A percentile compares a stretch with the other conserved stretches of the same genome.
phyloP scores from a whole-genome alignment of 2,797 vertebrate species.

The Hippocampus kuda region DNA sequence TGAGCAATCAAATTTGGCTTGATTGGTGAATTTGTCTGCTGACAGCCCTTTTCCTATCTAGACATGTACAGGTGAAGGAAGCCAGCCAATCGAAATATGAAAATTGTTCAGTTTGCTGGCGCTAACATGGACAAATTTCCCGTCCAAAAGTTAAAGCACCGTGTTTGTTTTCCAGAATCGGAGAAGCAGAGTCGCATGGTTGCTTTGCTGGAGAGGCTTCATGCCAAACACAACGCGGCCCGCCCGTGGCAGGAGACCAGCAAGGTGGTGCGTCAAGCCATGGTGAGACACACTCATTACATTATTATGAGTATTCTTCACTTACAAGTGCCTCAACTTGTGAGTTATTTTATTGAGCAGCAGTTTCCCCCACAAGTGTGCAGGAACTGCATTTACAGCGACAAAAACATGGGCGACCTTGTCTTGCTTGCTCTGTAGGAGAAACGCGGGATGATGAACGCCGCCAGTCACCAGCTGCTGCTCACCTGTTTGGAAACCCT shows the following conservation, averaged over 20 bases:
- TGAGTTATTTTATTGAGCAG: background rate
- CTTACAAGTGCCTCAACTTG: background rate
- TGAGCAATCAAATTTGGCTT: background rate
- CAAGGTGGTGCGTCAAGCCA: slow-evolving; percentile 92
- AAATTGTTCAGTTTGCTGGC: background rate
- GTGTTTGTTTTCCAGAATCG: slow-evolving; percentile 60
- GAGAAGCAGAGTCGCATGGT: slow-evolving; percentile 88
- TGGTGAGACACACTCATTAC: slow-evolving; percentile 69
- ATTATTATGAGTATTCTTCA: background rate
- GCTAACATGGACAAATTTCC: background rate
- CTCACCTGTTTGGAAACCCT: slow-evolving; percentile 91
- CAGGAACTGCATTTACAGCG: background rate
- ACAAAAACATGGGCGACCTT: background rate
- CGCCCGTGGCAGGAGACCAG: slow-evolving; percentile 93
- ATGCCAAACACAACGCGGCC: slow-evolving; percentile 86
- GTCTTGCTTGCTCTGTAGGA: slow-evolving; percentile 64
- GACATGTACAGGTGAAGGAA: too few relatives aligned
- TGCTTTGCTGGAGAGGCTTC: slow-evolving; percentile 84
- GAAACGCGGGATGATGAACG: slow-evolving; percentile 84
- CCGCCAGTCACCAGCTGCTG: slow-evolving; percentile 85
- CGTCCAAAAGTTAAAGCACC: too few relatives aligned
- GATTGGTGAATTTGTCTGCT: too few relatives aligned
- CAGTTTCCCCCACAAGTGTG: too few relatives aligned
- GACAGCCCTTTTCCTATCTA: too few relatives aligned
- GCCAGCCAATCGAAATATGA: background rate